Base-by-base conservation (phyloP, 2,888 invertebrate genomes). In the Spicauda simplicius region DNA sequence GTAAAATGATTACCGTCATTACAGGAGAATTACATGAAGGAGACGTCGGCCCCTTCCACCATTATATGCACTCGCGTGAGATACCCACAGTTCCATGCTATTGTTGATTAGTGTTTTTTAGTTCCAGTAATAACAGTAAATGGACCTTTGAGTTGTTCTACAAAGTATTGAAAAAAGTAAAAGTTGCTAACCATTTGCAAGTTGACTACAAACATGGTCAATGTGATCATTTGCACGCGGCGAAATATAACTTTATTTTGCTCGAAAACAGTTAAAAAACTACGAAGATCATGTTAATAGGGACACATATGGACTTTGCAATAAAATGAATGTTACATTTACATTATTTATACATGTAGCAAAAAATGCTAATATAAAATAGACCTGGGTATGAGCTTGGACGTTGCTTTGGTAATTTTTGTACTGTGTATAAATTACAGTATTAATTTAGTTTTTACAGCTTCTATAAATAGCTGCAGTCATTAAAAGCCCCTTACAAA, bases 1-100 rank as follows among this genome's bases (percentile, higher is more conserved):
- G 87, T 88, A 84, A 88, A 90, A 91, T 91, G 90, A 92, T 92
- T 91, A 86, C 91, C 79, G 83, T 90, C 89, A 91, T 91, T 92
- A 90, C 80, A 70, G 70, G 77, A 70, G 83, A 88, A 90, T 90
- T 88, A 88, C 86, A 78, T 76, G 82, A 74, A 80, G 83, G 78
- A 80, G 81, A 82, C 77, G 75, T 72, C 73, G 74, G 75, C 71
- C 75, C 73, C 75, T 70, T 74, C 75, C 74, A 77, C 77, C 79
- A 80, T 81, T 79, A 88, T 83, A 85, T 82, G 84, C 82, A 79
- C 80, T 85, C 78, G 81, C 80, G 84, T 85, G 87, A 85, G 85
- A 85, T 87, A 84, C 80, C 77, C 72, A 75, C 72, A 73, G 76
- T 74, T 75, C 71, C 70, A 69, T 73, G 68, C 70, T 69, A 74